These are phyloP conservation scores for Eilema caniola DNA, from an alignment of 2,888 invertebrate species.

Conservation along the genomic window DNA sequence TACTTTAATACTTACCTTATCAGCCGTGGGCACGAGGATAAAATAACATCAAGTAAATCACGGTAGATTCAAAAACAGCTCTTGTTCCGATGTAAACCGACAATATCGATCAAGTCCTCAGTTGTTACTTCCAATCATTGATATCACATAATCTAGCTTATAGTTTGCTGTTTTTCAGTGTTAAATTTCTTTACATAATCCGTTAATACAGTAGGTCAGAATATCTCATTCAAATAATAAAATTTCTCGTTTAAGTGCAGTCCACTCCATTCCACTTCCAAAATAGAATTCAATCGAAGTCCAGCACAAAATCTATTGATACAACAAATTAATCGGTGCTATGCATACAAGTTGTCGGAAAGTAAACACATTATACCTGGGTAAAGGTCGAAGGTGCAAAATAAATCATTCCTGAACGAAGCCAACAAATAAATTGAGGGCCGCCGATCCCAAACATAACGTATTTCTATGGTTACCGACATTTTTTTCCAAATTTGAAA, in stretches of 20 bases:
- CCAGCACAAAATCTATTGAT: slow-evolving; percentile 9
- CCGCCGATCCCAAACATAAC: slow-evolving; percentile 13
- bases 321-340: slow-evolving; percentile 18
- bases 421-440: slow-evolving; percentile 18
- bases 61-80: too few species aligned
- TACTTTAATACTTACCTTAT: too few species aligned
- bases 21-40: too few species aligned
- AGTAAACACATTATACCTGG: slow-evolving; percentile 21
- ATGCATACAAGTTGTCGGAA: slow-evolving; percentile 20
- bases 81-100: too few species aligned
- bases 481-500: slow-evolving; percentile 18
- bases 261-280: background rate
- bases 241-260: too few species aligned
- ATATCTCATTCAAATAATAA: too few species aligned
- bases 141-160: background rate
- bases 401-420: slow-evolving; percentile 17
- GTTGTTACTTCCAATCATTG: too few species aligned
- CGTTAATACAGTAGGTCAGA: too few species aligned
- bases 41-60: too few species aligned
- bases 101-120: too few species aligned
- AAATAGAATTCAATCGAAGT: background rate
- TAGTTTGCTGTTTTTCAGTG: background rate
- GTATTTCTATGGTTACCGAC: slow-evolving; percentile 8
- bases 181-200: too few species aligned
- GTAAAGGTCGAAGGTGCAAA: slow-evolving; percentile 10